Percentiles rank a stretch among this genome's conserved stretches.
phyloP scores from a whole-genome alignment of 2,888 invertebrate species.

The Pammene fasciana region DNA sequence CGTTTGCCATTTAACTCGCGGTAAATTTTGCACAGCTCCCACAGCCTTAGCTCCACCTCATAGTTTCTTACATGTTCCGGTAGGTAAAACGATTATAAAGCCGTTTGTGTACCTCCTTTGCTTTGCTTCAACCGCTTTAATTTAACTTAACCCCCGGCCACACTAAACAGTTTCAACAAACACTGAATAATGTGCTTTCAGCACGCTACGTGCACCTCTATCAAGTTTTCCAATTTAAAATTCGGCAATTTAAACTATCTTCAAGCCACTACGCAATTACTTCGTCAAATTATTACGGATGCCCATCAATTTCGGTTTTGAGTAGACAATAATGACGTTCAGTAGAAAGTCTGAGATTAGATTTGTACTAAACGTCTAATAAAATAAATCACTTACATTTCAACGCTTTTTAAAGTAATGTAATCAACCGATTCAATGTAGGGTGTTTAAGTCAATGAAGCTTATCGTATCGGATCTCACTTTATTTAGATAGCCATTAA shows the following conservation, averaged over 20 bases:
- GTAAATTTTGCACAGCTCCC: constrained; percentile 40
- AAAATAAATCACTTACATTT: constrained; percentile 66
- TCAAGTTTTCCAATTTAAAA: constrained; percentile 56
- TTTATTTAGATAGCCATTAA: constrained; percentile 81
- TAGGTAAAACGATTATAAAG: constrained; percentile 42
- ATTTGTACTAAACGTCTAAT: constrained; percentile 48
- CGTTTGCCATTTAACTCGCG: constrained; percentile 41
- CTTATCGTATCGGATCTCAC: constrained; percentile 79
- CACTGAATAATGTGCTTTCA: constrained; percentile 65
- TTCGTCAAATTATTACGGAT: constrained; percentile 33
- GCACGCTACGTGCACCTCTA: constrained; percentile 58
- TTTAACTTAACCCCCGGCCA: constrained; percentile 65
- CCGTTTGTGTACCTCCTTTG: constrained; percentile 45
- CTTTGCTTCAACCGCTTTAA: constrained; percentile 62
- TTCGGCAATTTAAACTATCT: constrained; percentile 50
- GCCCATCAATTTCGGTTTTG: constrained; percentile 26
- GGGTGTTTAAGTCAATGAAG: constrained; percentile 73
- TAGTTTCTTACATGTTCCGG: constrained; percentile 42
- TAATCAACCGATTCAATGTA: constrained; percentile 69
- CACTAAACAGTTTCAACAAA: constrained; percentile 65
- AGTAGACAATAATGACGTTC: constrained; percentile 43
- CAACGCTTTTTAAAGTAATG: constrained; percentile 67
- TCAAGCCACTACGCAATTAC: constrained; percentile 21
- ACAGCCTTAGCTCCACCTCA: constrained; percentile 32
- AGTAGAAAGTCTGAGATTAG: constrained; percentile 49